Conservation (phyloP, 2,113 vertebrate genomes). For the Nipponia nippon region DNA sequence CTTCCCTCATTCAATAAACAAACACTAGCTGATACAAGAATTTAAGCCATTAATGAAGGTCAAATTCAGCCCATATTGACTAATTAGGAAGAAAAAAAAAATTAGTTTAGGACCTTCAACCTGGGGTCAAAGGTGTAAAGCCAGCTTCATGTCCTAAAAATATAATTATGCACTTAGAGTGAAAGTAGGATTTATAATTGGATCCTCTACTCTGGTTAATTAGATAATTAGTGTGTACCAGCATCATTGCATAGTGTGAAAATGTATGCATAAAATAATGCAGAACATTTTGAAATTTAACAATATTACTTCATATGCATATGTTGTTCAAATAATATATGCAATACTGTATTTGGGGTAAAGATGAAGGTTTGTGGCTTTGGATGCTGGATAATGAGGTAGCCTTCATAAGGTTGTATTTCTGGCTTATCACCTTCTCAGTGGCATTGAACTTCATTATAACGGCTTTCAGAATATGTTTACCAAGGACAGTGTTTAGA, state of each 20-base stretch:
- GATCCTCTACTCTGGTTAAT: slow-evolving; percentile 62
- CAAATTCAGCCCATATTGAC: slow-evolving; percentile 37
- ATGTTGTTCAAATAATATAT: background rate
- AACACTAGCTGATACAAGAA: background rate
- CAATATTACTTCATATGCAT: background rate
- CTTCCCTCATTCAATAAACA: background rate
- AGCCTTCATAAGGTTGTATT: background rate
- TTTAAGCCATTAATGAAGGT: slow-evolving; percentile 51
- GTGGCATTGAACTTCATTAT: background rate
- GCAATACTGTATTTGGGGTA: background rate
- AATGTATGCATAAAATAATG: slow-evolving; percentile 10
- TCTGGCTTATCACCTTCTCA: background rate
- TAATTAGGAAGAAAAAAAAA: slow-evolving; percentile 68
- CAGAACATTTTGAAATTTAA: slow-evolving; percentile 16
- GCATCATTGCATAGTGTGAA: background rate
- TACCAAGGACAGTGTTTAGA: background rate
- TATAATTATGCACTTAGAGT: slow-evolving; percentile 37
- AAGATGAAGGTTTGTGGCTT: background rate
- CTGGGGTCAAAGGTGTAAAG: slow-evolving; percentile 64
- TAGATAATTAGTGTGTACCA: slow-evolving; percentile 63
- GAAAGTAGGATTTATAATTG: slow-evolving; percentile 63
- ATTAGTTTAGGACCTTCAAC: slow-evolving; percentile 54
- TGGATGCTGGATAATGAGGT: background rate
- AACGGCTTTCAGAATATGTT: background rate
- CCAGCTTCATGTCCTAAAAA: slow-evolving; percentile 41